Percentiles rank a stretch among this genome's conserved stretches.
Evolutionary conservation across 2,113 vertebrate species (phyloP).

Genomic region (Platichthys stellatus): DNA sequence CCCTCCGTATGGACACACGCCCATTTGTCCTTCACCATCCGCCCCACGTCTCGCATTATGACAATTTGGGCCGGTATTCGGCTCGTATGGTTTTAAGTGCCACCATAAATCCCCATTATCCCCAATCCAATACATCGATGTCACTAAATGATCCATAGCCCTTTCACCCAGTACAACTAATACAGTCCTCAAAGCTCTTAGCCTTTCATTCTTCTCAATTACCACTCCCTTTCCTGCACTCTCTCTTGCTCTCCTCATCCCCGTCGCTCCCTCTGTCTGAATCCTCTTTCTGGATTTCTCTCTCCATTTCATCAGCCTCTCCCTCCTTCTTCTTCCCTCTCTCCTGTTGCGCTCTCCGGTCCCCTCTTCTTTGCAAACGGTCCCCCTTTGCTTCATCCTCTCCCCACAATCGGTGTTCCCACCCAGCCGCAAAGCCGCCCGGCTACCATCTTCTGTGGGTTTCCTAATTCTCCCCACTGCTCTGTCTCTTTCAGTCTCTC

Average conservation of each 20-base stretch:
- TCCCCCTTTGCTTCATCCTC: constrained; percentile 26
- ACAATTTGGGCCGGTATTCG: constrained; percentile 61
- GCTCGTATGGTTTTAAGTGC: constrained; percentile 56
- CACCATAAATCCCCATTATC: constrained; percentile 76
- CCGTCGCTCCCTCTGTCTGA: constrained; percentile 39
- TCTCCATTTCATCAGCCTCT: constrained; percentile 65
- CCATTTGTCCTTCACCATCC: constrained; percentile 42
- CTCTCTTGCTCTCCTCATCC: constrained; percentile 25
- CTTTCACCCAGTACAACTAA: constrained; percentile 77
- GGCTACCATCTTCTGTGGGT: constrained; percentile 45
- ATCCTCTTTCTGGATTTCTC: constrained; percentile 74
- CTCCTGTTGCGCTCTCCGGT: constrained; percentile 52
- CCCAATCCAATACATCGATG: constrained; percentile 71
- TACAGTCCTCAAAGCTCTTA: constrained; percentile 79
- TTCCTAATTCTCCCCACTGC: constrained; percentile 53
- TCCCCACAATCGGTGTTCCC: constrained; percentile 3
- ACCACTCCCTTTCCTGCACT: constrained; percentile 63
- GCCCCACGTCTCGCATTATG: constrained; percentile 64
- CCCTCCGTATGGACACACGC: constrained; percentile 13
- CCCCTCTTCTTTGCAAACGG: constrained; percentile 50
- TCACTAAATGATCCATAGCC: constrained; percentile 79
- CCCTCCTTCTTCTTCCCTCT: constrained; percentile 48
- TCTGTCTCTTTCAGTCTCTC: constrained; percentile 10
- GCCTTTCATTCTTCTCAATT: constrained; percentile 79
- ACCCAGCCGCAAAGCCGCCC: constrained; percentile 48